A percentile compares a stretch with the other conserved stretches of the same genome.
phyloP scores from a whole-genome alignment of 2,113 vertebrate species.

The Melanotaenia duboulayi region DNA sequence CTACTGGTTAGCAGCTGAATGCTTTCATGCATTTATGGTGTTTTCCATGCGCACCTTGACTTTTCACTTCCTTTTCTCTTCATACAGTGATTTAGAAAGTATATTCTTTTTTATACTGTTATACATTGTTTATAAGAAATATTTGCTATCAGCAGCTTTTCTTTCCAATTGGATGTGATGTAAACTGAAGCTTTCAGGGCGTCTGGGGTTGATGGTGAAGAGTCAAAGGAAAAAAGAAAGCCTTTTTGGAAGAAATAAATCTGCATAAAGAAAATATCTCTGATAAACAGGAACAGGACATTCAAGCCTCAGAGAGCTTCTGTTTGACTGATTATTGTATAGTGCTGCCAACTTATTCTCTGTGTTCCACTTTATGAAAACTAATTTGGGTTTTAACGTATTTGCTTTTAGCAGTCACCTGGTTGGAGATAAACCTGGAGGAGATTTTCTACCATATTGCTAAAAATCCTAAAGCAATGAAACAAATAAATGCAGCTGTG shows the following conservation, averaged over 20 bases:
- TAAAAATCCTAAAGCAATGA: background rate
- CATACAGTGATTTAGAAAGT: no score
- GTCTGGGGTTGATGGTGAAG: no score
- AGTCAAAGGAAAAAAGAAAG: no score
- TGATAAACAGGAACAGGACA: background rate
- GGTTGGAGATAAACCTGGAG: background rate
- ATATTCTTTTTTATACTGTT: no score
- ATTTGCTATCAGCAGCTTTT: no score
- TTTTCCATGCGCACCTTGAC: background rate
- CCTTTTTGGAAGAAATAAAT: no score
- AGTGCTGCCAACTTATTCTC: conserved; percentile 15
- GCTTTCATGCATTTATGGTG: no score
- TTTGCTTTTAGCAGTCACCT: conserved; percentile 5
- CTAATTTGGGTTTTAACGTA: conserved; percentile 10
- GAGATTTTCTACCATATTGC: background rate
- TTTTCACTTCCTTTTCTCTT: background rate
- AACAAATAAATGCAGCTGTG: background rate
- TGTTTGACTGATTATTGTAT: conserved; percentile 25
- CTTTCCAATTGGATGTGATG: no score
- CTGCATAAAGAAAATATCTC: no score
- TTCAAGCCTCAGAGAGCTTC: background rate
- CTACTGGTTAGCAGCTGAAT: no score
- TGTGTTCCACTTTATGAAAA: background rate
- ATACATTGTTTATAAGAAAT: no score
- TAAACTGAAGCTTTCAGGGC: no score